These are phyloP conservation scores for Napeogenes sylphis DNA, from an alignment of 2,888 invertebrate genomes.

Conservation along the genomic window DNA sequence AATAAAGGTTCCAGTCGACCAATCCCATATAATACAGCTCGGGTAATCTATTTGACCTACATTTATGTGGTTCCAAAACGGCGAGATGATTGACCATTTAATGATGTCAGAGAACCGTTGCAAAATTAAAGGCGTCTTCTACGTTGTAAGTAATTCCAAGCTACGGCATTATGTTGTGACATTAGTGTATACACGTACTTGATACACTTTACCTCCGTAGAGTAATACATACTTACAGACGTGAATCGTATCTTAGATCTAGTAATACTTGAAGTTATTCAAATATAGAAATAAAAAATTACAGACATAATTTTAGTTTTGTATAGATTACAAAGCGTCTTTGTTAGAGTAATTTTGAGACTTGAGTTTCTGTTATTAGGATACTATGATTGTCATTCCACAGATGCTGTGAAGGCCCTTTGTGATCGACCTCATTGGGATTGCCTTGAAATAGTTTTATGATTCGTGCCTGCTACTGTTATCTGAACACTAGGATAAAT, in stretches of 20 bases:
- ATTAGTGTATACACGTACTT: no score
- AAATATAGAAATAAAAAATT: no score
- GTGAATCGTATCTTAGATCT: no score
- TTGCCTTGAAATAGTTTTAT: slow-evolving; percentile 75
- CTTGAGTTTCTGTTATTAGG: background rate
- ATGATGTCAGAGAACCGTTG: slow-evolving; percentile 61
- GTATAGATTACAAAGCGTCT: no score
- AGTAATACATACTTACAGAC: no score
- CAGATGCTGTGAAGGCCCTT: slow-evolving; percentile 64
- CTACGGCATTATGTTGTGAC: no score
- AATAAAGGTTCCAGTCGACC: slow-evolving; percentile 20
- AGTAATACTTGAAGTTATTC: no score
- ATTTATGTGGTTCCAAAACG: slow-evolving; percentile 46
- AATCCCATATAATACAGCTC: slow-evolving; percentile 44
- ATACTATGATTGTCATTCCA: slow-evolving; percentile 49
- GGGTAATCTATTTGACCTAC: slow-evolving; percentile 61
- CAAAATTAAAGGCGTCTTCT: slow-evolving; percentile 40
- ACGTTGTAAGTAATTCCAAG: background rate
- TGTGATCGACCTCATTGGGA: slow-evolving; percentile 69
- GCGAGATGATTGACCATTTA: slow-evolving; percentile 66
- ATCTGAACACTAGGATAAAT: slow-evolving; percentile 52
- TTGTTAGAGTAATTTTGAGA: no score
- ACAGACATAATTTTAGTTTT: no score
- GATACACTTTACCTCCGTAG: no score
- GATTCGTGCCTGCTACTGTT: slow-evolving; percentile 64